Evolutionary conservation across 2,888 invertebrate genomes (phyloP).

Genomic region (Dryococelus australis): DNA sequence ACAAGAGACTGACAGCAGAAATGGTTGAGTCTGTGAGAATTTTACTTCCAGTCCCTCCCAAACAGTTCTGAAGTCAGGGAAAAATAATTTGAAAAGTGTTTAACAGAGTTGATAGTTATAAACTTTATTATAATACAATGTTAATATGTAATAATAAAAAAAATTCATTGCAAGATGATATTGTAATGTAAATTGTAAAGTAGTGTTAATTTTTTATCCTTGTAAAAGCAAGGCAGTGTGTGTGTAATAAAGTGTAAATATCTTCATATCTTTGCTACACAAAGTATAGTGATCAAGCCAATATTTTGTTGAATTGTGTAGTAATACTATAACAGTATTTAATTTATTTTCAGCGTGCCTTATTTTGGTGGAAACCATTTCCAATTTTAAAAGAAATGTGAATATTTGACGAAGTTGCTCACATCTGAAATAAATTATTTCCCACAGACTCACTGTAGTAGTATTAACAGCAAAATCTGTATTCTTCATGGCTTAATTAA

Average conservation of each 20-base stretch:
- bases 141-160: neutral
- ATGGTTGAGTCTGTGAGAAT: neutral
- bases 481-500: too few species aligned
- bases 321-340: neutral
- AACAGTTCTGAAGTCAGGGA: neutral
- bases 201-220: neutral
- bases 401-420: neutral
- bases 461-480: too few species aligned
- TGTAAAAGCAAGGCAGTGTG: neutral
- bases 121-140: neutral
- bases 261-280: neutral
- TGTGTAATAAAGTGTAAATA: constrained; percentile 6
- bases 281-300: neutral
- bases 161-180: neutral
- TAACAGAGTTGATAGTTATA: neutral
- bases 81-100: neutral
- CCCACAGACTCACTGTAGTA: neutral
- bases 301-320: neutral
- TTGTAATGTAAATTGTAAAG: neutral
- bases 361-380: neutral
- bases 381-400: neutral
- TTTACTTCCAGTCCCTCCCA: neutral
- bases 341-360: constrained; percentile 9
- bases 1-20: neutral
- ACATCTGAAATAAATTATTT: neutral